Percentiles rank a stretch among this genome's conserved stretches.
Evolutionary conservation across 2,113 vertebrate genomes (phyloP).

Genomic region (Dendropsophus ebraccatus): DNA sequence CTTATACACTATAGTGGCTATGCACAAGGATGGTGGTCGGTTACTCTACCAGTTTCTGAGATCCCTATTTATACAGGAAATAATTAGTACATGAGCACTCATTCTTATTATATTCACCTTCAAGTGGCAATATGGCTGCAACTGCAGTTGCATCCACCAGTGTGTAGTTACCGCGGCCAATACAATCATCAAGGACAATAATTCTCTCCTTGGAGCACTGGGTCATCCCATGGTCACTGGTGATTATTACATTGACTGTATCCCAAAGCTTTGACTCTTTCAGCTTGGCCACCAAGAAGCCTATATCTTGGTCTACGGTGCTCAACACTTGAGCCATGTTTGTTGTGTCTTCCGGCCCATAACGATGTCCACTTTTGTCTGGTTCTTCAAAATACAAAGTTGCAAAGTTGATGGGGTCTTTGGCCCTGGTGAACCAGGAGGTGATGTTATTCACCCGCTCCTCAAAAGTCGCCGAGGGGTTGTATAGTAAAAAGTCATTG

Average conservation of each 20-base stretch:
- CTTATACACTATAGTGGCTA: no score
- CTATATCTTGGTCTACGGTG: conserved; percentile 82
- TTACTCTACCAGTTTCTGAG: no score
- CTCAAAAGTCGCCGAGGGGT: conserved; percentile 72
- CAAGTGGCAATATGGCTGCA: conserved; percentile 80
- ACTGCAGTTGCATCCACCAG: conserved; percentile 83
- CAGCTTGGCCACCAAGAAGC: conserved; percentile 78
- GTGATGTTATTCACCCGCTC: conserved; percentile 79
- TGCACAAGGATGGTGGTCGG: no score
- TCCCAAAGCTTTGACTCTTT: conserved; percentile 83
- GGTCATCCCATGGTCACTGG: conserved; percentile 97
- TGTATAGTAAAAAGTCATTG: conserved; percentile 79
- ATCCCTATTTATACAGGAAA: no score
- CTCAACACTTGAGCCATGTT: conserved; percentile 80
- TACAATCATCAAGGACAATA: conserved; percentile 82
- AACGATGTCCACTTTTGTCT: conserved; percentile 83
- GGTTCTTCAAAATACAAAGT: conserved; percentile 94
- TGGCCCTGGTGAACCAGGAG: conserved; percentile 75
- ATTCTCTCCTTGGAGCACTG: conserved; percentile 83
- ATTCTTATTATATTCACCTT: conserved; percentile 61
- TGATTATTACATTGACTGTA: conserved; percentile 85
- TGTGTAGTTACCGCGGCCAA: conserved; percentile 74
- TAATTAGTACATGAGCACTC: background rate
- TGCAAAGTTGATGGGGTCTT: conserved; percentile 78
- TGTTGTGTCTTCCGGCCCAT: conserved; percentile 79